phyloP scores from a whole-genome alignment of 23 tunicate genomes.

The Pegea sp. region DNA sequence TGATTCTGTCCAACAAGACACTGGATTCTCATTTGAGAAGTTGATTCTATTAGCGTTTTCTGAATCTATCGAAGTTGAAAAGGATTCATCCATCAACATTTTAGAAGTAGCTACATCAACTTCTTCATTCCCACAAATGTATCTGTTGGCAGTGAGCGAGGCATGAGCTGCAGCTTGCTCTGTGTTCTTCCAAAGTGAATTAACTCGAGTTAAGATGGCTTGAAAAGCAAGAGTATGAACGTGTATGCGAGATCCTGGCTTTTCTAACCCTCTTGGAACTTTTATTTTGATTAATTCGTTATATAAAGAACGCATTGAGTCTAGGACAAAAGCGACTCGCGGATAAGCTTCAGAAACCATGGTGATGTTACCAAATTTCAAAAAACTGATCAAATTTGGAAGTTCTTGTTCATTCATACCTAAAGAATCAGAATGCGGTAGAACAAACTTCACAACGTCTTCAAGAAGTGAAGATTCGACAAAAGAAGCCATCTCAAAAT shows the following conservation, averaged over 20 bases:
- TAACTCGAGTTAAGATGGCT: slow-evolving; percentile 62
- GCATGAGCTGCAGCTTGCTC: slow-evolving; percentile 92
- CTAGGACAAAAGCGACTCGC: slow-evolving; percentile 76
- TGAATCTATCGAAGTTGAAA: slow-evolving; percentile 26
- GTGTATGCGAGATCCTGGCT: slow-evolving; percentile 44
- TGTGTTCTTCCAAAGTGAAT: slow-evolving; percentile 70
- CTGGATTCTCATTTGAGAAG: slow-evolving; percentile 41
- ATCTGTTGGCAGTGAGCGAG: slow-evolving; percentile 75
- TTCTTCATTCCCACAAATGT: slow-evolving; percentile 50
- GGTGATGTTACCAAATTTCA: slow-evolving; percentile 42
- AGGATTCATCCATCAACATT: slow-evolving; percentile 48
- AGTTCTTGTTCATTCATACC: slow-evolving; percentile 98
- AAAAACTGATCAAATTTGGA: slow-evolving; percentile 57
- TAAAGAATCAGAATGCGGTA: slow-evolving; percentile 65
- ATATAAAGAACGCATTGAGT: slow-evolving; percentile 53
- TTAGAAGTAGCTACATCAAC: slow-evolving; percentile 42
- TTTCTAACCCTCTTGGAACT: slow-evolving; percentile 7
- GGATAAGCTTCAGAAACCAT: slow-evolving; percentile 42
- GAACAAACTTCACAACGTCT: slow-evolving; percentile 21
- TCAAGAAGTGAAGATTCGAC: slow-evolving; percentile 50
- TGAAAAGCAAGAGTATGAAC: slow-evolving; percentile 94
- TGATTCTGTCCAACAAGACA: slow-evolving; percentile 81
- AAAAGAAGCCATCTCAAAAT: slow-evolving; percentile 91
- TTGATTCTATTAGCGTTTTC: slow-evolving; percentile 21
- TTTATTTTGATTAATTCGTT: slow-evolving; percentile 12